Base-by-base conservation (phyloP, 2,888 invertebrate species). In the Halictus quadricinctus region DNA sequence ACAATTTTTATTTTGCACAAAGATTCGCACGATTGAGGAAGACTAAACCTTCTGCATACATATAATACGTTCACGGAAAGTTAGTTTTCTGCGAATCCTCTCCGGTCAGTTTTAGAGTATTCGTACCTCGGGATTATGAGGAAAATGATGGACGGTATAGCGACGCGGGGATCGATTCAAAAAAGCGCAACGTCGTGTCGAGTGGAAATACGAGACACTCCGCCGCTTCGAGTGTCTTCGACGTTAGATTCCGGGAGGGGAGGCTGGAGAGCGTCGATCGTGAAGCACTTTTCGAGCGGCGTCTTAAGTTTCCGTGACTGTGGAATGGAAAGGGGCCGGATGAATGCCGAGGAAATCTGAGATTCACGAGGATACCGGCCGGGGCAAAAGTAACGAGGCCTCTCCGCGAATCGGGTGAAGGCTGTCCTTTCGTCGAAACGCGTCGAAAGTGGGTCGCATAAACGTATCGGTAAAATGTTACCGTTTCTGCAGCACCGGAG, bases 281-380 rank as follows among this genome's bases (percentile, higher is more conserved):
- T 66, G 12, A 72, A 66, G 79, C 70, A 72, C 58, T 84, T 75
- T 69, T 58, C 74, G 64, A 21, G 54, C 76, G 43, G 60, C 66
- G 64, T 54, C 25, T 76, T 36, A 41, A 79, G 25, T 64, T 60
- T 75, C 78, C 66, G n/a, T 43, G 72, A 81, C 80, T 66, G 72
- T 58, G 78, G 73, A 76, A 77, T 70, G 76, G 41, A 43, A 81
- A 58, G 54, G 29, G 81, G 76, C 60, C 46, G 81, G 84, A 88
- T 79, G 73, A 85, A 85, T 84, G 81, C 41, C 15, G 60, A 41
- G 69, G 60, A 85, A 78, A 84, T 83, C 72, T 60, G 66, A 72
- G 83, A 58, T 80, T 80, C 72, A 13, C 72, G 60, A 66, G 15
- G 74, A 79, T 76, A 79, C 81, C 48, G 25, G n/a, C 25, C 36